Base-by-base conservation (phyloP, 2,113 vertebrate species). In the Neodontobutis hainanensis region DNA sequence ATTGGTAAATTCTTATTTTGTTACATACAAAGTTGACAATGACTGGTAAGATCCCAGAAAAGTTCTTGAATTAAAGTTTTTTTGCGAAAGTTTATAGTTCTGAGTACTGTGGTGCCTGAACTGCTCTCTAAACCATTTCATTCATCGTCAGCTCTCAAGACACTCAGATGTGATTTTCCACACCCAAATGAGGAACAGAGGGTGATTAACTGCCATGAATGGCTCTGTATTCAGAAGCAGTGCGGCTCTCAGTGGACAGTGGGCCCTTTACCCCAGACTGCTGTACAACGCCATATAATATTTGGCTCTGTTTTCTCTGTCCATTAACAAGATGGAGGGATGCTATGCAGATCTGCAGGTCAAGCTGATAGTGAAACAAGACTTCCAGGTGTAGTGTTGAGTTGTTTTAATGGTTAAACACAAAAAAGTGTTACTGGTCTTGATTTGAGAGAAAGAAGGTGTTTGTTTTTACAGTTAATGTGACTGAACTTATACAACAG, bases 151-250 rank as follows among this genome's bases (percentile, higher is more conserved):
- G 11, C 14, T 32, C 12, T 35, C 51, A 1, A 35, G 51, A 35
- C 2, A 60, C 61, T 38, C 19, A 4, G 6, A 15, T 66, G 74
- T 49, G 73, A 69, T 71, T 81, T 81, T 65, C 73, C 57, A 42
- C 82, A 82, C 76, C 71, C 52, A 50, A 52, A 80, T 87, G 76
- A 68, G 78, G 80, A 74, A 60, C 62, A 59, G 67, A 48, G 43
- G n/a, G 15, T 61, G 46, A 68, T 61, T 68, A 62, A 71, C 9
- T 35, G 47, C 2, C 2, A 72, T 78, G 76, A 80, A 83, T 80
- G 73, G 38, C 14, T 72, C 61, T 72, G 73, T 70, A 65, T 85
- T 36, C 53, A 38, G 65, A 51, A 47, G 53, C 38, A 56, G 67
- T 69, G 73, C 82, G 68, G 85, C 70, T 68, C 51, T 59, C 2